phyloP scores from a whole-genome alignment of 2,797 vertebrate species.

The Pangasius mekongensis region DNA sequence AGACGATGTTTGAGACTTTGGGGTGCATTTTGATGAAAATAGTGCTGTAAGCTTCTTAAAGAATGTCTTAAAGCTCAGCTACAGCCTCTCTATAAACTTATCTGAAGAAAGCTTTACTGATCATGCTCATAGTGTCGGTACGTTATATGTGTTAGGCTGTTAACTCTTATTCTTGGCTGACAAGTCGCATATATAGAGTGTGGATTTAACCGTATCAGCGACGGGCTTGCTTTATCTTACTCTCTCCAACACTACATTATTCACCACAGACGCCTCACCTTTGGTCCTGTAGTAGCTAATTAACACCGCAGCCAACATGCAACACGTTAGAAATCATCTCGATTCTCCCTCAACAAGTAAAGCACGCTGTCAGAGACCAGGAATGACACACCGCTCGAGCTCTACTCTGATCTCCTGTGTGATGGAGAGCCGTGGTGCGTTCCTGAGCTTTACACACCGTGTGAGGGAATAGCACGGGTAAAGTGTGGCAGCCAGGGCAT shows the following conservation, averaged over 20 bases:
- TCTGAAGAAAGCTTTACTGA: background rate
- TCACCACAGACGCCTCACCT: background rate
- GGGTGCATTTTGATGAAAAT: background rate
- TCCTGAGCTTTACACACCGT: constrained; percentile 28
- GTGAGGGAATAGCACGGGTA: constrained; percentile 3
- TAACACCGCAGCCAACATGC: constrained; percentile 28
- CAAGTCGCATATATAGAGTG: background rate
- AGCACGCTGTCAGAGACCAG: background rate
- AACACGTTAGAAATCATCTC: constrained; percentile 32
- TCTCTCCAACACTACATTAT: background rate
- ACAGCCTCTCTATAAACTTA: background rate
- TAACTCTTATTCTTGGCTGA: background rate
- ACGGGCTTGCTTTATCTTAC: background rate
- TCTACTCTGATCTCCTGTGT: constrained; percentile 19
- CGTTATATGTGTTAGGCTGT: background rate
- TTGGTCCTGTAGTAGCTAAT: constrained; percentile 19
- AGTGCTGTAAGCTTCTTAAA: background rate
- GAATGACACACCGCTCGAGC: background rate
- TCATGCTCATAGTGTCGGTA: background rate
- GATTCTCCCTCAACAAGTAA: constrained; percentile 41
- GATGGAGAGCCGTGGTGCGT: constrained; percentile 22
- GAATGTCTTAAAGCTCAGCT: background rate
- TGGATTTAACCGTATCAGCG: background rate
- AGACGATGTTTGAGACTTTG: background rate
- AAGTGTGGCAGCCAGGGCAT: constrained; percentile 24